phyloP scores from a whole-genome alignment of 2,888 invertebrate species.

The Philereme vetulata region DNA sequence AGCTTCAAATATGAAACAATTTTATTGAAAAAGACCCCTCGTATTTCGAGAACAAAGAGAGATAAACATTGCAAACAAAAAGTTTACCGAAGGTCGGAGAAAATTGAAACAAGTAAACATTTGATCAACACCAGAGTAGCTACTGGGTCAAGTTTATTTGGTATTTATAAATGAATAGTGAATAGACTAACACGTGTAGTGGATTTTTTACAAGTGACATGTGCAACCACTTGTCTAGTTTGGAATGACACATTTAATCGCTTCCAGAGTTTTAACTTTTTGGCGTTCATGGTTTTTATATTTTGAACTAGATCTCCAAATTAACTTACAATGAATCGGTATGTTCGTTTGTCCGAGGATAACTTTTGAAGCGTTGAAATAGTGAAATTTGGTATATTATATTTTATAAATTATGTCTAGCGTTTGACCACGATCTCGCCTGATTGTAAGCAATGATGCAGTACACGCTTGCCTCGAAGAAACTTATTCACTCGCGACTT shows the following conservation, averaged over 20 bases:
- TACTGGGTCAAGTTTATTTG: constrained; percentile 73
- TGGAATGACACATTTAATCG: constrained; percentile 5
- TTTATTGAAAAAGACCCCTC: not conserved
- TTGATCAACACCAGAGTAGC: constrained; percentile 38
- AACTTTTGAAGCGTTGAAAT: too few species aligned
- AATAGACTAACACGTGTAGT: constrained; percentile 13
- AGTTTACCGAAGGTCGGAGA: constrained; percentile 58
- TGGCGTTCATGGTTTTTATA: not conserved
- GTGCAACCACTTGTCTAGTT: constrained; percentile 7
- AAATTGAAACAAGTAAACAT: constrained; percentile 30
- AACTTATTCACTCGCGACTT: too few species aligned
- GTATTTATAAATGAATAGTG: constrained; percentile 56
- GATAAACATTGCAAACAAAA: constrained; percentile 45
- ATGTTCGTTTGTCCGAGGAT: too few species aligned
- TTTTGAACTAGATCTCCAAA: not conserved
- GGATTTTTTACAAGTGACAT: constrained; percentile 11
- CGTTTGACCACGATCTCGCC: too few species aligned
- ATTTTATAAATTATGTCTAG: too few species aligned
- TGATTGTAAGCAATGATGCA: too few species aligned
- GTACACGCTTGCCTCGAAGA: too few species aligned
- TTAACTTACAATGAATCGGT: too few species aligned
- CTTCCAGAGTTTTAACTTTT: constrained; percentile 6
- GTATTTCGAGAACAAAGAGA: not conserved
- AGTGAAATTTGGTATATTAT: too few species aligned
- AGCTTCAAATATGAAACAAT: not conserved